Conservation (phyloP, 1,140 invertebrate genomes). For the Leptinotarsa defecta region DNA sequence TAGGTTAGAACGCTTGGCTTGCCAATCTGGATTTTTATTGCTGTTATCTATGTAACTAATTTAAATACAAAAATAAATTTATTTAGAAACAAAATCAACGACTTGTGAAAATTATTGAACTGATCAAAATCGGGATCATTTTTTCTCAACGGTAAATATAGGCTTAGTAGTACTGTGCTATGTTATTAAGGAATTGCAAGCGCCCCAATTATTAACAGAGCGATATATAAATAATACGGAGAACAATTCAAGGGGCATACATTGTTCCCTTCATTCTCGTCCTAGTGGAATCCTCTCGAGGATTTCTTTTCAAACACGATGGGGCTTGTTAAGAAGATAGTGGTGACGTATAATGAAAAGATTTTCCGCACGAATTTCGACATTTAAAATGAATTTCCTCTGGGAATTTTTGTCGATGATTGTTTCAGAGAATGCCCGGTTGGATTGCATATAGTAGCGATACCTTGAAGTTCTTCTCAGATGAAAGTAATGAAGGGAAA, state of each 20-base stretch:
- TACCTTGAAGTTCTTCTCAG: too few species aligned
- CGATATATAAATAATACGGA: neutral
- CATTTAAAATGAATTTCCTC: slow-evolving; percentile 16
- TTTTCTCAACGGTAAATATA: too few species aligned
- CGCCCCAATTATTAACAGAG: neutral
- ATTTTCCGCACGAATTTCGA: slow-evolving; percentile 19
- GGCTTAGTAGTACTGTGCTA: neutral
- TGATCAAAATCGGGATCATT: too few species aligned
- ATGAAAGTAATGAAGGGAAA: too few species aligned
- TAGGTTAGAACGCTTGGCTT: too few species aligned
- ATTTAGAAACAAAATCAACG: too few species aligned
- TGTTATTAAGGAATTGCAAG: neutral
- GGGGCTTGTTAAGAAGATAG: neutral
- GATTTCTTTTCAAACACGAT: neutral
- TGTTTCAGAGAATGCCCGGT: neutral
- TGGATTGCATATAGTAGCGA: neutral
- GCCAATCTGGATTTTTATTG: too few species aligned
- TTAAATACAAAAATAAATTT: too few species aligned
- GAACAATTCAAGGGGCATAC: neutral
- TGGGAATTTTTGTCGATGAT: neutral
- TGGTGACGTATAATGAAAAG: slow-evolving; percentile 16
- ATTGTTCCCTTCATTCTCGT: neutral
- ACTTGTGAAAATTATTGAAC: too few species aligned
- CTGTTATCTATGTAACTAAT: too few species aligned
- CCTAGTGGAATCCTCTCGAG: neutral